Evolutionary conservation across 2,113 vertebrate species (phyloP), one percentile per base, ranked within the genome.

Genomic region (Arvicanthis niloticus): DNA sequence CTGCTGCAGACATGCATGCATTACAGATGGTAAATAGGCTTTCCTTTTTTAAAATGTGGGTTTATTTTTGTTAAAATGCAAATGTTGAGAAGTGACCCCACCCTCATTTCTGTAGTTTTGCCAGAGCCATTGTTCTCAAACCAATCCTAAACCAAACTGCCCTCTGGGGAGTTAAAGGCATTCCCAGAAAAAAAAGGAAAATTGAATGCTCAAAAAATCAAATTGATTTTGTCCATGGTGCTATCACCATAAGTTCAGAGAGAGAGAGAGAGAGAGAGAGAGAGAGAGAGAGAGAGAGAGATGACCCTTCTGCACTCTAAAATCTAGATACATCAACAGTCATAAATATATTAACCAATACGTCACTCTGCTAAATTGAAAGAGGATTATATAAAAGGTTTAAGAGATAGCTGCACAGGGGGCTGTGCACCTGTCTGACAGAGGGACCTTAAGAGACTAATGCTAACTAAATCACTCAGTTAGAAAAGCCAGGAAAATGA

Each of bases 51-150:
- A 96, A 96, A 96, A n/a, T 75, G 75, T 75, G 70, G 68, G 89
- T 95, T 97, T 96, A 67, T 88, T 91, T 97, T 78, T 94, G 91
- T 97, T 97, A 97, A 94, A 95, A 94, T 96, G 91, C 68, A 98
- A 96, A 96, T 88, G 53, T 22, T 84, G 4, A 56, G 90, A 94
- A 48, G 88, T 86, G 45, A 92, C 51, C 42, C 70, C 95, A 42
- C 19, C 42, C 51, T 1, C 65, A 37, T 62, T 17, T 82, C 26
- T 75, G 60, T 11, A 78, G 56, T 26, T 86, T 97, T 97, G 86
- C 85, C 65, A 97, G 80, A 81, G 53, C 88, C 93, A 94, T 93
- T 96, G 81, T 96, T 92, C 65, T 77, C 68, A 95, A 94, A 65
- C 60, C 86, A 86, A 53, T 94, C 65, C 94, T 91, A 89, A 91